These are phyloP conservation scores for Ormyrus pomaceus DNA, from an alignment of 2,888 invertebrate genomes.

Conservation along the genomic window DNA sequence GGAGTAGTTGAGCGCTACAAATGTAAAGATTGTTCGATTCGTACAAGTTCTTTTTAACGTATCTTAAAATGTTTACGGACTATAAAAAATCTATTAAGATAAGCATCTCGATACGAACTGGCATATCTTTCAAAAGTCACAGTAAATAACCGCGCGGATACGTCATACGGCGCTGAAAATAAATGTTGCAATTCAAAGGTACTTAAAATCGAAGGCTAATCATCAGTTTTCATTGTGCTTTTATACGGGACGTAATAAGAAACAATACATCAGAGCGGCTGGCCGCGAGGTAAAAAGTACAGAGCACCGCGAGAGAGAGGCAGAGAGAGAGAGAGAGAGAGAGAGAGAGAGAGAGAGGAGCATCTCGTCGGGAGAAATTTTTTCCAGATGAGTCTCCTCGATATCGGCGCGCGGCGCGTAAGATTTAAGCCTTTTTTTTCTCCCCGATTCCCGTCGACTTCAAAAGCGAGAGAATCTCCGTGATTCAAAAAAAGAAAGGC, in stretches of 20 bases:
- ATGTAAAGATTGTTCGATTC: conserved; percentile 4
- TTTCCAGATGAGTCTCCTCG: conserved; percentile 32
- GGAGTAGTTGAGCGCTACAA: background rate
- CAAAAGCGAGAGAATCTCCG: conserved; percentile 26
- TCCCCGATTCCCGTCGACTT: conserved; percentile 8
- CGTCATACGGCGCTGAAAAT: background rate
- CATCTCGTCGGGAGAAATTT: conserved; percentile 17
- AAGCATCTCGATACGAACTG: too few species aligned
- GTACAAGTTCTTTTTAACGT: background rate
- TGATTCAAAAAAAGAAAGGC: conserved; percentile 16
- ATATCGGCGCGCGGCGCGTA: conserved; percentile 10
- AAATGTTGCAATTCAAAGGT: background rate
- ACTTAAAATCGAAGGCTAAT: conserved; percentile 11
- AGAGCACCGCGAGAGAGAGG: too few species aligned
- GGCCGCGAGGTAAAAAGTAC: too few species aligned
- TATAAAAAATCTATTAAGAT: too few species aligned
- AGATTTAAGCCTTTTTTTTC: conserved; percentile 34
- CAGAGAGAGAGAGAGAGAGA: too few species aligned
- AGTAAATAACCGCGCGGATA: too few species aligned
- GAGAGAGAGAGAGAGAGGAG: too few species aligned
- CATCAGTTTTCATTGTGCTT: conserved; percentile 28
- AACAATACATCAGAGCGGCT: conserved; percentile 19
- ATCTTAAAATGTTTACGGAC: too few species aligned
- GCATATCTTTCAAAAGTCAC: too few species aligned
- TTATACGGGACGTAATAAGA: conserved; percentile 5